phyloP scores from a whole-genome alignment of 2,113 vertebrate species.

The Edolisoma coerulescens region DNA sequence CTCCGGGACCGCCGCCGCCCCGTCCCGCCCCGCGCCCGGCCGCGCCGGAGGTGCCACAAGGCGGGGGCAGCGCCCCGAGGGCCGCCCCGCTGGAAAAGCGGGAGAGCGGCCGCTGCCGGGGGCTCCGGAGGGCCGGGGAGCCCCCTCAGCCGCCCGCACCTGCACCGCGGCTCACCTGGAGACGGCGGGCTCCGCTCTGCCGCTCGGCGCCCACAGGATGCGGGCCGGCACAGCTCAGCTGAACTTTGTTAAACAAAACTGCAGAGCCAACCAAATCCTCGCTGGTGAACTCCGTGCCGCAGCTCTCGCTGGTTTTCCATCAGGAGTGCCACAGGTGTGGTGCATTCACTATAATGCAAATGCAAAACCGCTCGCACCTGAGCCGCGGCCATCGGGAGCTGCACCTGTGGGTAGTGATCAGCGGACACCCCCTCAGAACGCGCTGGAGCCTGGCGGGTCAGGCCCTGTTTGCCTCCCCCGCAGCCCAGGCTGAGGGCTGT shows the following conservation, averaged over 20 bases:
- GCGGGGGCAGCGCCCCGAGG: neutral
- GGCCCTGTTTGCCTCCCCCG: fast-evolving
- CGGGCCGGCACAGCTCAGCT: fast-evolving
- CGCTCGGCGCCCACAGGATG: fast-evolving
- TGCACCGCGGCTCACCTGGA: neutral
- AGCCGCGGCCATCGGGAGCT: too few relatives aligned
- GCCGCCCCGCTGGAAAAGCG: too few relatives aligned
- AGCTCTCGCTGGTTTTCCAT: fast-evolving
- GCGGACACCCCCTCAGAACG: fast-evolving
- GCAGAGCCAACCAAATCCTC: fast-evolving
- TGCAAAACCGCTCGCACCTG: fast-evolving
- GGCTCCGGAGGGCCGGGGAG: fast-evolving
- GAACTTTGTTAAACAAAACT: neutral
- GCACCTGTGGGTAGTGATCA: fast-evolving
- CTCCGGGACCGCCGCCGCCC: too few relatives aligned
- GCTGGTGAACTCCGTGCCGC: fast-evolving
- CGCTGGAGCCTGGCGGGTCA: fast-evolving
- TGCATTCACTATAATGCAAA: fast-evolving
- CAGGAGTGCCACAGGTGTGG: fast-evolving
- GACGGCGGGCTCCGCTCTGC: neutral
- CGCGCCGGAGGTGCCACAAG: too few relatives aligned
- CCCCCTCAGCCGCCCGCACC: neutral
- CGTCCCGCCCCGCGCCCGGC: neutral
- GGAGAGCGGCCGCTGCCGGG: neutral
- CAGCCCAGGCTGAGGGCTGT: neutral